phyloP scores from a whole-genome alignment of 2,888 invertebrate genomes.

The Campoplex nolae region DNA sequence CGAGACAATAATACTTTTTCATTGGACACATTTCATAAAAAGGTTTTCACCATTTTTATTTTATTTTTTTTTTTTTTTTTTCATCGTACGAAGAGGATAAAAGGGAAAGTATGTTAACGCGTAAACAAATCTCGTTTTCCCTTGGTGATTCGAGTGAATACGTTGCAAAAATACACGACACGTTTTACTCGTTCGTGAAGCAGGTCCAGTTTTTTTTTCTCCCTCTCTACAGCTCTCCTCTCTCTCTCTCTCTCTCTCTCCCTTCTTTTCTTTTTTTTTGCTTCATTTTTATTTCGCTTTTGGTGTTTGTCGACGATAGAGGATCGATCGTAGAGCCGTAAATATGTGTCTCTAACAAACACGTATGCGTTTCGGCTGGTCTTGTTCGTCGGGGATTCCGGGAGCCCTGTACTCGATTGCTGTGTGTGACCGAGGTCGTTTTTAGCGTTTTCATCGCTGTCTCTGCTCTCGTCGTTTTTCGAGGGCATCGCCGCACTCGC shows the following conservation, averaged over 20 bases:
- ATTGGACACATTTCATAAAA: slow-evolving; percentile 17
- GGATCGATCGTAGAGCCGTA: slow-evolving; percentile 23
- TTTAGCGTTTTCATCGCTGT: slow-evolving; percentile 62
- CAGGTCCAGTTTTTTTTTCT: background rate
- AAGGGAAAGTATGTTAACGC: slow-evolving; percentile 60
- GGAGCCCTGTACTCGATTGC: slow-evolving; percentile 43
- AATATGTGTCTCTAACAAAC: slow-evolving; percentile 18
- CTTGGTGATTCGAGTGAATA: slow-evolving; percentile 15
- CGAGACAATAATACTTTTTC: background rate
- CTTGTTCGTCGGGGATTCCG: slow-evolving; percentile 31
- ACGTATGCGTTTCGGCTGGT: slow-evolving; percentile 18
- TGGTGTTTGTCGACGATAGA: slow-evolving; percentile 40
- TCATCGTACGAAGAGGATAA: slow-evolving; percentile 25
- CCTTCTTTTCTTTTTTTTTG: background rate
- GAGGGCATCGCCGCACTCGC: slow-evolving; percentile 48
- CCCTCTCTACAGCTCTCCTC: background rate
- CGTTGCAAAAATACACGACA: slow-evolving; percentile 38
- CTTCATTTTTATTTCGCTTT: slow-evolving; percentile 32
- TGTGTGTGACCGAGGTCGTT: slow-evolving; percentile 51
- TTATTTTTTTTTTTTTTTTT: background rate
- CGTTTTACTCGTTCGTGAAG: slow-evolving; percentile 37
- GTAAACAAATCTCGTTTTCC: slow-evolving; percentile 43
- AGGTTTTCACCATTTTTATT: background rate
- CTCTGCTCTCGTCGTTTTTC: slow-evolving; percentile 65
- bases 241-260: background rate